Evolutionary conservation across 2,113 vertebrate genomes (phyloP).

Genomic region (Taxidea taxus): DNA sequence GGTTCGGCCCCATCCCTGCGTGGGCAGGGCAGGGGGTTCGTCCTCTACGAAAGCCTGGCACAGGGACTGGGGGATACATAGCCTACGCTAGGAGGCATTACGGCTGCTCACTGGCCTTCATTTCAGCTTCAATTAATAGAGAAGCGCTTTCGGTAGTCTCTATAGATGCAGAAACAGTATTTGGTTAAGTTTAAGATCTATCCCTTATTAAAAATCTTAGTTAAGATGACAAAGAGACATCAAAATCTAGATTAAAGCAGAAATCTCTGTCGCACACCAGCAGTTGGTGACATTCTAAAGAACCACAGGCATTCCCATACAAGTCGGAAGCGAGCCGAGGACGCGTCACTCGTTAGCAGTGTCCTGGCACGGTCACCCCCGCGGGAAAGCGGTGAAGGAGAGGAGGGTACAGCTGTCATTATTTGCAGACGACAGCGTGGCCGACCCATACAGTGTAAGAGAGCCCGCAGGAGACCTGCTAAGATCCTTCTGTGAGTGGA

Average conservation of each 20-base stretch:
- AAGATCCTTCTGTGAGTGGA: neutral
- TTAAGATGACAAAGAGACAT: neutral
- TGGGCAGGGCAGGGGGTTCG: too few species aligned
- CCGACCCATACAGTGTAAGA: neutral
- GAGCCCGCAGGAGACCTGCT: neutral
- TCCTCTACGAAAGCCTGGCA: neutral
- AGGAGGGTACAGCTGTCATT: neutral
- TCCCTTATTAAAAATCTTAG: neutral
- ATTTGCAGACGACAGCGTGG: neutral
- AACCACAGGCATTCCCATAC: neutral
- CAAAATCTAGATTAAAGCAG: neutral
- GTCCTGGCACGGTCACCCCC: neutral
- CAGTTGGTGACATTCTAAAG: neutral
- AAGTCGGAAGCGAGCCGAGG: neutral
- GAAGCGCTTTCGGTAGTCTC: neutral
- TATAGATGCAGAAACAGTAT: neutral
- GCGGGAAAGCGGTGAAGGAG: neutral
- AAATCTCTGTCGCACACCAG: neutral
- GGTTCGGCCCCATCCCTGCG: fast-evolving
- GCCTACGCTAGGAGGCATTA: neutral
- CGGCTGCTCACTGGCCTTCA: neutral
- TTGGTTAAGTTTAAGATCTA: neutral
- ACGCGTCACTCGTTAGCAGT: fast-evolving
- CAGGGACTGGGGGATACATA: neutral
- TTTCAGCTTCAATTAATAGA: neutral